Conservation (phyloP, 2,888 invertebrate species). For the Pollenia griseotomentosa region DNA sequence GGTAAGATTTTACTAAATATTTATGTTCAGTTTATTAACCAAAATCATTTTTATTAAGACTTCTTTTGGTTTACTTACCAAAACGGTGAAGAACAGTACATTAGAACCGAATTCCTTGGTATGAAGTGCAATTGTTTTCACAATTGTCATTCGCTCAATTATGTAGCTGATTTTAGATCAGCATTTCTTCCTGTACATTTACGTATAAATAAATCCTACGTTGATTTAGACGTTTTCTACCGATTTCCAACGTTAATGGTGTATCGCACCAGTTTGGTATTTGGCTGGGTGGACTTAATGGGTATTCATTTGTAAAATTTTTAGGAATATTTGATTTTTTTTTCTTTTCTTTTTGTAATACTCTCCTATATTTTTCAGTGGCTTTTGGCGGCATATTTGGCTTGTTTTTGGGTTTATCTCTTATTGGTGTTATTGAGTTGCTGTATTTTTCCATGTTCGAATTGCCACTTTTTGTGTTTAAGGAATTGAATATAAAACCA, state of each 20-base stretch:
- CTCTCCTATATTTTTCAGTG: conserved; percentile 77
- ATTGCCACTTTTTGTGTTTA: conserved; percentile 75
- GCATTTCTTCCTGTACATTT: conserved; percentile 79
- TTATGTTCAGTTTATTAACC: not conserved
- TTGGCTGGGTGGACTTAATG: conserved; percentile 85
- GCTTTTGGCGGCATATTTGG: conserved; percentile 85
- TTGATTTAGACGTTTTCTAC: conserved; percentile 84
- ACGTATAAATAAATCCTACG: conserved; percentile 79
- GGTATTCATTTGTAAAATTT: conserved; percentile 77
- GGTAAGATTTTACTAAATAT: conserved; percentile 73
- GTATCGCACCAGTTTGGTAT: conserved; percentile 84
- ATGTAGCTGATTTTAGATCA: conserved; percentile 80
- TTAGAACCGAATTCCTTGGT: conserved; percentile 79
- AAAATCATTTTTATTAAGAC: conserved; percentile 74
- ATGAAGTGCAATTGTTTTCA: conserved; percentile 83
- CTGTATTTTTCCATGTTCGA: conserved; percentile 82
- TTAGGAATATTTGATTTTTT: not conserved
- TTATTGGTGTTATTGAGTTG: conserved; percentile 84
- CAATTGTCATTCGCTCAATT: conserved; percentile 83
- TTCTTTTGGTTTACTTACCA: conserved; percentile 79
- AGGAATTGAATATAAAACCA: conserved; percentile 30
- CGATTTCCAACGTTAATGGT: conserved; percentile 83
- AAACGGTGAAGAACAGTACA: conserved; percentile 78
- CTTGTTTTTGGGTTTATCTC: conserved; percentile 85
- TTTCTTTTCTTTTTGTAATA: not conserved